These are phyloP conservation scores for Spicauda simplicius DNA, from an alignment of 2,888 invertebrate species.

Conservation along the genomic window DNA sequence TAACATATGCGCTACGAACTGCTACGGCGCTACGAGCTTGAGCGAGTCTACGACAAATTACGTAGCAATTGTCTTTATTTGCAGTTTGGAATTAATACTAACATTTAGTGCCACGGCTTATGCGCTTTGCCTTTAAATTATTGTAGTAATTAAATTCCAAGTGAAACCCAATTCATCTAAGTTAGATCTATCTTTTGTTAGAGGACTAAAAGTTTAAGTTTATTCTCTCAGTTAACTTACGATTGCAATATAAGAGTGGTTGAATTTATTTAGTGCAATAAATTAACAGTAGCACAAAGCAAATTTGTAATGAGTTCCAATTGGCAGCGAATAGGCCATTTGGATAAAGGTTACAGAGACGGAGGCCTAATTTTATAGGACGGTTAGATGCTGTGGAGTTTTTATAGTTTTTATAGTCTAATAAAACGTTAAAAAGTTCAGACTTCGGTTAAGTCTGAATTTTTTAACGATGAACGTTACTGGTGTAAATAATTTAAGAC, in stretches of 20 bases:
- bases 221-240: too few relatives aligned
- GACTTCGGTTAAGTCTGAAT: too few relatives aligned
- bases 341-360: not conserved
- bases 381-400: not conserved
- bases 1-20: conserved; percentile 33
- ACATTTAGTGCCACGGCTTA: conserved; percentile 3
- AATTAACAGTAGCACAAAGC: not conserved
- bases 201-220: too few relatives aligned
- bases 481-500: too few relatives aligned
- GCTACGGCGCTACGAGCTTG: conserved; percentile 36
- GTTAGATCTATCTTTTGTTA: not conserved
- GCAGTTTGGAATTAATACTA: conserved; percentile 10
- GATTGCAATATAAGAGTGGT: too few relatives aligned
- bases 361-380: not conserved
- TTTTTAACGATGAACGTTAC: too few relatives aligned
- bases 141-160: not conserved
- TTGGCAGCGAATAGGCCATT: conserved; percentile 6
- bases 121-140: not conserved
- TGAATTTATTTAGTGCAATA: too few relatives aligned
- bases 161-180: not conserved
- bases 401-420: not conserved
- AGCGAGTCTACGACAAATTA: conserved; percentile 12
- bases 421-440: not conserved
- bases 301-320: not conserved
- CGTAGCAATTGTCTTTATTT: conserved; percentile 22